Percentiles rank a stretch among this genome's conserved stretches.
These are phyloP conservation scores for Troides oblongomaculatus DNA, from an alignment of 2,888 invertebrate genomes.

Conservation along the genomic window DNA sequence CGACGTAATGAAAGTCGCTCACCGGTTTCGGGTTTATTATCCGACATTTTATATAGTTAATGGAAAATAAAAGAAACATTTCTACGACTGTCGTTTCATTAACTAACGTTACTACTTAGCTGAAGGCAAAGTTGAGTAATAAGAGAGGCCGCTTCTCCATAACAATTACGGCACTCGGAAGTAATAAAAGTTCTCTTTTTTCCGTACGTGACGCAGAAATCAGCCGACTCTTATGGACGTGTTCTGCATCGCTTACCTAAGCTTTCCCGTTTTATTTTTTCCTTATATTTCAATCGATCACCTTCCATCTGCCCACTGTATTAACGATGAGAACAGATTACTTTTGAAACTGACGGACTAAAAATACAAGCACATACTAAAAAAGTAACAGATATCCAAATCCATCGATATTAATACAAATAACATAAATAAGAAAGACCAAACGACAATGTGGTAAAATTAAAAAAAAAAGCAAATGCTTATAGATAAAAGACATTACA, in stretches of 20 bases:
- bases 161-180: slow-evolving; percentile 71
- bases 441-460: no score
- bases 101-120: slow-evolving; percentile 46
- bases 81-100: slow-evolving; percentile 44
- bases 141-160: slow-evolving; percentile 65
- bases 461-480: no score
- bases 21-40: slow-evolving; percentile 24
- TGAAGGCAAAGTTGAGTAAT: slow-evolving; percentile 64
- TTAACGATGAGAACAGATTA: slow-evolving; percentile 19
- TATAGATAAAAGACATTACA: no score
- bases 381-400: no score
- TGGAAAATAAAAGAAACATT: slow-evolving; percentile 36
- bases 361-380: slow-evolving; percentile 3
- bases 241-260: slow-evolving; percentile 60
- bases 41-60: slow-evolving; percentile 22
- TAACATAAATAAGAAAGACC: no score
- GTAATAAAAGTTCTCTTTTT: slow-evolving; percentile 75
- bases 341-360: slow-evolving; percentile 13
- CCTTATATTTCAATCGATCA: slow-evolving; percentile 39
- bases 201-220: slow-evolving; percentile 68
- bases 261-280: slow-evolving; percentile 51
- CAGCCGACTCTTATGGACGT: slow-evolving; percentile 65
- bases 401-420: no score
- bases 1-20: slow-evolving; percentile 20
- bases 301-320: slow-evolving; percentile 28